Percentiles rank a stretch among this genome's conserved stretches.
Evolutionary conservation across 2,113 vertebrate genomes (phyloP).

Genomic region (Leptobrachium leishanense): DNA sequence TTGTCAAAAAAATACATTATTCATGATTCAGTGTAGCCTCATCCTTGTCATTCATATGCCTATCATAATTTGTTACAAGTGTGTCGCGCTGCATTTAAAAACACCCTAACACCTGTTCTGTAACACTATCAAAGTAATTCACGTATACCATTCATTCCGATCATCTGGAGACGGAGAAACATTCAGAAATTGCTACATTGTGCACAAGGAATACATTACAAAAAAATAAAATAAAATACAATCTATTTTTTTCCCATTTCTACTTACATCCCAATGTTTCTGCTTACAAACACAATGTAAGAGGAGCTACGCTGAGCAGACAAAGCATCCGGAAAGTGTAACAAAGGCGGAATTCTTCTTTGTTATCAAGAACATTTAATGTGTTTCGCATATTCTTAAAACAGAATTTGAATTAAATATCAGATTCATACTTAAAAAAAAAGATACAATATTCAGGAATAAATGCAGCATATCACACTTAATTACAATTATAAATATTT

Average conservation of each 20-base stretch:
- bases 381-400: not conserved
- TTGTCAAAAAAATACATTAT: slow-evolving; percentile 25
- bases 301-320: not conserved
- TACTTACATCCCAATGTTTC: not conserved
- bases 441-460: too few species aligned
- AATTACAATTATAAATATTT: slow-evolving; percentile 53
- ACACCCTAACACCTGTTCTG: slow-evolving; percentile 38
- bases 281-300: too few species aligned
- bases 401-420: too few species aligned
- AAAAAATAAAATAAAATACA: not conserved
- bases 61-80: slow-evolving; percentile 46
- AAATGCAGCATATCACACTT: not conserved
- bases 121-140: slow-evolving; percentile 38
- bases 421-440: too few species aligned
- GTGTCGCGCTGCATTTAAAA: slow-evolving; percentile 24
- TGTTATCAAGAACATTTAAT: not conserved
- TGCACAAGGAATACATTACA: slow-evolving; percentile 24
- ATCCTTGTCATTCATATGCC: slow-evolving; percentile 44
- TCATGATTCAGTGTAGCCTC: slow-evolving; percentile 24
- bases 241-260: slow-evolving; percentile 7
- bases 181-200: slow-evolving; percentile 35
- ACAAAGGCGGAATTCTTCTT: slow-evolving; percentile 5
- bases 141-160: not conserved
- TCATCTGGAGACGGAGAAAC: slow-evolving; percentile 30
- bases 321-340: not conserved